Evolutionary conservation across 1,140 invertebrate species (phyloP).

Genomic region (Brachionus asplanchnoidis): DNA sequence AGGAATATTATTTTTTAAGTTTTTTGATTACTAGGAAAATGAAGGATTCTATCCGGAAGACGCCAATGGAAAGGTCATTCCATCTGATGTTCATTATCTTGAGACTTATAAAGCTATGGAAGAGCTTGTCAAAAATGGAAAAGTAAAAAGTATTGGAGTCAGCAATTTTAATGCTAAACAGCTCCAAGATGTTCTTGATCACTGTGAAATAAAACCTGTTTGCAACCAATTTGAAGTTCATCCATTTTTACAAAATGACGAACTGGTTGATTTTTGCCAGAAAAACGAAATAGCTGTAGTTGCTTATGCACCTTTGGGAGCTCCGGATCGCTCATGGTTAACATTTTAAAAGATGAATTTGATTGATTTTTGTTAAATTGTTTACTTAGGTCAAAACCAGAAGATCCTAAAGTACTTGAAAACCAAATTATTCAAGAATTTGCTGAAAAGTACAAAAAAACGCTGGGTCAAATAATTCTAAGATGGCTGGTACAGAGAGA

Average conservation of each 20-base stretch:
- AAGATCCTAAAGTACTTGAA: not conserved
- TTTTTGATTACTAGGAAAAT: not conserved
- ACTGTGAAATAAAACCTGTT: constrained; percentile 51
- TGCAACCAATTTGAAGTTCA: constrained; percentile 59
- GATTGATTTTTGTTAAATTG: not conserved
- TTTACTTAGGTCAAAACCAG: not conserved
- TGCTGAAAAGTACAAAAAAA: constrained; percentile 1
- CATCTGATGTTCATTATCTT: constrained; percentile 8
- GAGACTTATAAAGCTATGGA: constrained; percentile 38
- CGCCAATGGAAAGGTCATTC: constrained; percentile 50
- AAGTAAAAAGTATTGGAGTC: constrained; percentile 52
- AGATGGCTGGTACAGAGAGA: constrained; percentile 24
- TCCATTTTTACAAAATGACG: constrained; percentile 55
- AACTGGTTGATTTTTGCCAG: constrained; percentile 50
- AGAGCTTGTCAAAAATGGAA: constrained; percentile 33
- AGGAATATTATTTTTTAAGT: constrained; percentile 48
- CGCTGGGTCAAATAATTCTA: constrained; percentile 19
- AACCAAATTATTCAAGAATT: not conserved
- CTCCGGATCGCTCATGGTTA: constrained; percentile 22
- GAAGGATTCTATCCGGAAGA: constrained; percentile 46
- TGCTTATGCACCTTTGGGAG: constrained; percentile 35
- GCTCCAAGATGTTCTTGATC: constrained; percentile 50
- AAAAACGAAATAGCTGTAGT: constrained; percentile 48
- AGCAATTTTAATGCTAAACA: constrained; percentile 55
- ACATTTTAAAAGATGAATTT: not conserved